These are phyloP conservation scores for Aurelia aurita DNA, from an alignment of 30 jellyfish, hydroid and myxozoan genomes.

Conservation along the genomic window DNA sequence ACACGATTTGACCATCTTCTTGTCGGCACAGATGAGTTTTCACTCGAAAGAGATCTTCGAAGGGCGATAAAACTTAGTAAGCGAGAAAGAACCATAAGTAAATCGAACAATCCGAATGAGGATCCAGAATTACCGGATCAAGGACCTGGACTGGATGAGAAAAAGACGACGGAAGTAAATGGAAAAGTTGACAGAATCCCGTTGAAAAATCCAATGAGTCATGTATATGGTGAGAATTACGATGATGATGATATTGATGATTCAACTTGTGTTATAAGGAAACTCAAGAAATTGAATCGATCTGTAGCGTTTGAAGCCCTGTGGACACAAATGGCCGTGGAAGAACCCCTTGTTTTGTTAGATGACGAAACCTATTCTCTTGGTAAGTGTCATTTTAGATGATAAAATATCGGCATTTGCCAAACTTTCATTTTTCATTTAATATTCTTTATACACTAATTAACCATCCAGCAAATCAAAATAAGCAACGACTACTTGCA, in stretches of 20 bases:
- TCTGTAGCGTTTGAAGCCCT: constrained; percentile 88
- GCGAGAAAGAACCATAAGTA: constrained; percentile 25
- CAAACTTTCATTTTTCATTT: too few species aligned
- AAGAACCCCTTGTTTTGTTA: constrained; percentile 72
- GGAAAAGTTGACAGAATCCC: constrained; percentile 31
- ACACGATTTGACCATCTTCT: constrained; percentile 42
- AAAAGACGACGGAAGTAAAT: neutral
- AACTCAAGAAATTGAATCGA: constrained; percentile 50
- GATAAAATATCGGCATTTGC: too few species aligned
- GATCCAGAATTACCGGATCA: neutral
- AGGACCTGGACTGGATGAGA: neutral
- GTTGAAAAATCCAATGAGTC: constrained; percentile 12
- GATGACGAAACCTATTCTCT: constrained; percentile 60
- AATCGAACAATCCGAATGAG: neutral
- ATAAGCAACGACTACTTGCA: too few species aligned
- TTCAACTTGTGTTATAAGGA: neutral
- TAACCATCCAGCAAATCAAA: too few species aligned
- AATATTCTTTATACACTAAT: too few species aligned
- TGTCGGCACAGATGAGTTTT: constrained; percentile 42
- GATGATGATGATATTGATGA: neutral
- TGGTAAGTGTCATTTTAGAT: constrained; percentile 18
- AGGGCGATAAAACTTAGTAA: constrained; percentile 58
- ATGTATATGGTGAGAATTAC: neutral
- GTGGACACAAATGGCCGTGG: constrained; percentile 96
- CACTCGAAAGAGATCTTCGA: constrained; percentile 54